Evolutionary conservation across 1,140 invertebrate genomes (phyloP).

Genomic region (Calephelis nemesis): DNA sequence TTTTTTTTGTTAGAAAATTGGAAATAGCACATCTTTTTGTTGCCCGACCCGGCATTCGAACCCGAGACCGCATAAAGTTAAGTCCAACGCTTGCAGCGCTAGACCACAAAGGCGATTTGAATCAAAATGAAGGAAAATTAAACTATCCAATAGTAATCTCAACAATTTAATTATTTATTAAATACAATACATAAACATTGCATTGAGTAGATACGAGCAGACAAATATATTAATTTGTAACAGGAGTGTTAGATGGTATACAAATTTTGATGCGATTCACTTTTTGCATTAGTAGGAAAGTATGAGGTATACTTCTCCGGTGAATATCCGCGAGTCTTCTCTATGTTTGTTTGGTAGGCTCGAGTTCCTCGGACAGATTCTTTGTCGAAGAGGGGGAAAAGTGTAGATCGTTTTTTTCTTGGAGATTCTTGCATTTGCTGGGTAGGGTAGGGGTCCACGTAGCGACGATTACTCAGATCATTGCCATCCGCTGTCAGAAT

Average conservation of each 20-base stretch:
- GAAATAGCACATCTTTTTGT: too few relatives aligned
- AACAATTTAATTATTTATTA: not conserved
- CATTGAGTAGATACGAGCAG: slow-evolving; percentile 18
- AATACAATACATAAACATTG: slow-evolving; percentile 2
- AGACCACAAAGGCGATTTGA: too few relatives aligned
- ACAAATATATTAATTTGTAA: not conserved
- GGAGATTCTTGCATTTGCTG: slow-evolving; percentile 68
- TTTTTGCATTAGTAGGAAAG: slow-evolving; percentile 50
- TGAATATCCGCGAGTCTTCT: slow-evolving; percentile 60
- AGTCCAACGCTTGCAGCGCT: too few relatives aligned
- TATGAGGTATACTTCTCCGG: slow-evolving; percentile 70
- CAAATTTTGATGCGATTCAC: slow-evolving; percentile 38
- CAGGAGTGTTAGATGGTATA: slow-evolving; percentile 33
- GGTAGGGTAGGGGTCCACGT: slow-evolving; percentile 65
- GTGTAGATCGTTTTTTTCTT: slow-evolving; percentile 61
- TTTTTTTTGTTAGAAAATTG: too few relatives aligned
- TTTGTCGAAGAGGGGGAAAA: slow-evolving; percentile 49
- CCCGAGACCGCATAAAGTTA: too few relatives aligned
- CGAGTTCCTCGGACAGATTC: slow-evolving; percentile 30
- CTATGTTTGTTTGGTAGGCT: slow-evolving; percentile 41
- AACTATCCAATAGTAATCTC: not conserved
- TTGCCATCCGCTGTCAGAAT: slow-evolving; percentile 74
- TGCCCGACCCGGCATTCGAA: too few relatives aligned
- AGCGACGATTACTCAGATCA: slow-evolving; percentile 66
- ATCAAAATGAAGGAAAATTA: too few relatives aligned